Base-by-base conservation (phyloP, 2,888 invertebrate genomes). In the Caenorhabditis wallacei region DNA sequence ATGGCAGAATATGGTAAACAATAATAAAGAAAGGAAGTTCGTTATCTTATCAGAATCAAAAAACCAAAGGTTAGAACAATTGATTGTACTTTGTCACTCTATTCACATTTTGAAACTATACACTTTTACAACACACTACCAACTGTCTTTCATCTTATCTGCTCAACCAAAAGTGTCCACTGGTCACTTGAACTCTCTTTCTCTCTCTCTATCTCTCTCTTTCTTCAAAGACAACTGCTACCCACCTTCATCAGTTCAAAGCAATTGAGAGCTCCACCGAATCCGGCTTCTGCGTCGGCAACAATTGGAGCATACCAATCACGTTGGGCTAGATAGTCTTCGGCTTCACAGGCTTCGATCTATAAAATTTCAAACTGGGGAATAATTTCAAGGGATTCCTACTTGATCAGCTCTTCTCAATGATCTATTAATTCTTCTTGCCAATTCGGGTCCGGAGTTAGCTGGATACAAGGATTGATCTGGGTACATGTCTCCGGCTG, bases 251-350 rank as follows among this genome's bases (percentile, higher is more conserved):
- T 92, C 69, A 92, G 82, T 78, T 92, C 92, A 81, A 89, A 92
- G 61, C 92, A 92, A 82, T 92, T 92, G 54, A 92, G 85, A 0
- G 92, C 90, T 68, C 92, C 92, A 13, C 92, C 92, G 80, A 92
- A 92, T 56, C 92, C 92, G 26, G 92, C 92, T 76, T 92, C 92
- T 1, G 92, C 92, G 83, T 92, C 92, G 35, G 92, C 92, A 18
- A 92, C 92, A 72, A 92, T 90, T 22, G 92, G 92, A 5, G 88
- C 91, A 61, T 91, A 90, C 90, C 91, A 91, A 76, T 91, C 91
- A 18, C 90, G 86, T 75, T 90, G 87, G 1, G 90, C 88, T 35
- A 88, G 84, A 63, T 91, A 90, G 84, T 91, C 91, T 68, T 91
- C 91, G 20, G 89, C 86, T 82, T 92, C 90, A 46, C 88, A 87